These are phyloP conservation scores for Amphiura filiformis DNA, from an alignment of 35 echinoderm and acorn worm species.

Conservation along the genomic window DNA sequence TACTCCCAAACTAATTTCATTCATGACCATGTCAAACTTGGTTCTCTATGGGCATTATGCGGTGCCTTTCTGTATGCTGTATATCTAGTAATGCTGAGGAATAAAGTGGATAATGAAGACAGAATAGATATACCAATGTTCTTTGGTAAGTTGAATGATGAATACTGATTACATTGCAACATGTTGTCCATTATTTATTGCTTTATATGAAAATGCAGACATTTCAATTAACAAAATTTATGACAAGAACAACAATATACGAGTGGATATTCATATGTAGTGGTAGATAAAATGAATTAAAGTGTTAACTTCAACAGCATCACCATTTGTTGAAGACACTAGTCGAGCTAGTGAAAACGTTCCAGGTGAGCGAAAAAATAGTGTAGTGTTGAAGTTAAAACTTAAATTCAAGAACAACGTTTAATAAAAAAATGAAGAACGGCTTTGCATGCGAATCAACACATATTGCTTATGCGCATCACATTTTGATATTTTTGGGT, in stretches of 20 bases:
- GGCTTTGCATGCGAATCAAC: too few species aligned
- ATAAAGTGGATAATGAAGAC: constrained; percentile 96
- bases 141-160: constrained; percentile 56
- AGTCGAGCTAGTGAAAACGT: too few species aligned
- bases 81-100: constrained; percentile 86
- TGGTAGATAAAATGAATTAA: too few species aligned
- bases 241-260: not conserved
- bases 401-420: too few species aligned
- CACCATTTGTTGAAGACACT: not conserved
- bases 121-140: constrained; percentile 98
- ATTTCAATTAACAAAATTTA: not conserved
- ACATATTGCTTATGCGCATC: too few species aligned
- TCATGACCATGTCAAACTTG: constrained; percentile 66
- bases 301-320: not conserved
- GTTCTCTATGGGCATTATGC: constrained; percentile 73
- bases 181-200: too few species aligned
- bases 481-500: not conserved
- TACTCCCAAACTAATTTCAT: constrained; percentile 59
- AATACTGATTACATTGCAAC: too few species aligned
- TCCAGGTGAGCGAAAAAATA: too few species aligned
- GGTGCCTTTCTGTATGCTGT: constrained; percentile 89
- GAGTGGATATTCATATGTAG: too few species aligned
- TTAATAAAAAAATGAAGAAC: not conserved
- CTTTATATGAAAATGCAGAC: not conserved
- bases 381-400: too few species aligned